These are phyloP conservation scores for Triplophysa bombifrons DNA, from an alignment of 2,797 vertebrate genomes.

Conservation along the genomic window DNA sequence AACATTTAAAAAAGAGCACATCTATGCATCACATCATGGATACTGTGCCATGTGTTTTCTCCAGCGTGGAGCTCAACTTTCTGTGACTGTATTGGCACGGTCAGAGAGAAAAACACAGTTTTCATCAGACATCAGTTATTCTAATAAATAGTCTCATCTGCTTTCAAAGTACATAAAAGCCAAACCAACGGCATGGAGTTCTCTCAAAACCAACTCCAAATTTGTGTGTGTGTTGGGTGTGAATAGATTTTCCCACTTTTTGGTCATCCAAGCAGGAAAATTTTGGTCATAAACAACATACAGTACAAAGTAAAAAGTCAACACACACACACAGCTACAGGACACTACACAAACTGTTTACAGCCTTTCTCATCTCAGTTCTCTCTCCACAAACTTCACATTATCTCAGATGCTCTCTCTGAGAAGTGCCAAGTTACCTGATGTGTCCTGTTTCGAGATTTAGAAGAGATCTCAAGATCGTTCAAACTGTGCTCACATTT, in stretches of 20 bases:
- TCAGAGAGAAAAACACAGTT: conserved; percentile 74
- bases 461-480: no score
- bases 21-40: conserved; percentile 7
- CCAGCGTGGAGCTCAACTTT: conserved; percentile 61
- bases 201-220: conserved; percentile 70
- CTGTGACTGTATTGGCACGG: conserved; percentile 65
- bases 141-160: conserved; percentile 70
- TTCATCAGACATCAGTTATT: conserved; percentile 81
- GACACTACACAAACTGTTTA: neutral
- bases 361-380: neutral
- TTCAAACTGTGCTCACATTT: neutral
- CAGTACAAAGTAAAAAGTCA: conserved; percentile 71
- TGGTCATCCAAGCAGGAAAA: conserved; percentile 81
- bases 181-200: conserved; percentile 69
- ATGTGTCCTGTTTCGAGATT: neutral
- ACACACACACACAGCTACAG: conserved; percentile 36
- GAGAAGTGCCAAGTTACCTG: no score
- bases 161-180: conserved; percentile 66
- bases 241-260: conserved; percentile 79
- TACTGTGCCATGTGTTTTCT: conserved; percentile 59
- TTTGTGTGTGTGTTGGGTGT: conserved; percentile 71
- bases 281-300: conserved; percentile 81
- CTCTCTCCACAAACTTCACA: neutral
- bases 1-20: neutral
- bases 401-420: neutral